Evolutionary conservation across 1,140 invertebrate genomes (phyloP), one percentile per base, ranked within the genome.

Genomic region (Zophobas atratus): DNA sequence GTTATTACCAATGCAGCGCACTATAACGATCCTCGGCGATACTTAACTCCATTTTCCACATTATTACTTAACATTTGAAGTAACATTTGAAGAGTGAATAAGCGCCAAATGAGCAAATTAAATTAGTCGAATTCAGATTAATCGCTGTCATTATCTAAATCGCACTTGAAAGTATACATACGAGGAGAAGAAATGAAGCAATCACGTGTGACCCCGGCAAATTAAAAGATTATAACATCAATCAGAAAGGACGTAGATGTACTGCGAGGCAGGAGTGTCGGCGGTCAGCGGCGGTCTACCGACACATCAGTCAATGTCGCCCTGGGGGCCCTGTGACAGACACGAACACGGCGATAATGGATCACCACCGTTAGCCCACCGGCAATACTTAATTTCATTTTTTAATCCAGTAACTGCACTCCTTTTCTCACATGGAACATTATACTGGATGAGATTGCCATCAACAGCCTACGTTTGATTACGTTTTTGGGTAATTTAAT

Each of bases 221-320:
- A 75, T 75, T 75, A 75, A 75, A 75, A 75, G 72, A 75, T 75
- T 75, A 75, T 75, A 75, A 75, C 72, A 75, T 75, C 72, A 75
- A 75, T 75, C 72, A 75, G 72, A 75, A 57, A 75, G 39, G 72
- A 75, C 72, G 72, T 75, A 48, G 53, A 41, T 74, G 51, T 34
- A 74, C 39, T 56, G 71, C 57, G 57, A 56, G 32, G 35, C 60
- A 39, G 39, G 71, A 74, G 51, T 75, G 72, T 75, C 39, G 72
- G 53, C 72, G 72, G 72, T 75, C 72, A 75, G 72, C 56, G 56
- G 72, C 56, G 72, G 72, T 75, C 72, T 56, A 41, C 72, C 72
- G 72, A 57, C 72, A 75, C 72, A 75, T 75, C 72, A 75, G 72
- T 75, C 72, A 75, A 75, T 56, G 72, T 75, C 72, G 72, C 72